Evolutionary conservation across 2,113 vertebrate species (phyloP).

Genomic region (Pica pica): DNA sequence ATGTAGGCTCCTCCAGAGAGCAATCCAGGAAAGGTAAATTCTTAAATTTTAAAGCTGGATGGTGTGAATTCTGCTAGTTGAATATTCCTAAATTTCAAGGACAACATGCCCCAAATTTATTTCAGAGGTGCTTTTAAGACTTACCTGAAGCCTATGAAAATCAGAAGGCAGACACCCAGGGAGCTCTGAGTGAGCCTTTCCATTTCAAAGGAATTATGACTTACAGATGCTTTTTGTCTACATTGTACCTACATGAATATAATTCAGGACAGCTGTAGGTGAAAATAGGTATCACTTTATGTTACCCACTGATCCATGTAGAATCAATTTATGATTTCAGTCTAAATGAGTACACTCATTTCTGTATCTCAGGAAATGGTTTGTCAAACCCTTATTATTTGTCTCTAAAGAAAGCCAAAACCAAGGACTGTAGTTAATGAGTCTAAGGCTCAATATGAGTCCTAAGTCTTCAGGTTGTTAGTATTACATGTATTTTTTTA

Average conservation of each 20-base stretch:
- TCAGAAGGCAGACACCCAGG: neutral
- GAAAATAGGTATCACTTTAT: neutral
- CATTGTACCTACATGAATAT: neutral
- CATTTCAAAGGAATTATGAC: neutral
- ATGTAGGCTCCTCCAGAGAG: neutral
- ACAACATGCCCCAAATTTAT: neutral
- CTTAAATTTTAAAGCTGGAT: neutral
- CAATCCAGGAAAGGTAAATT: neutral
- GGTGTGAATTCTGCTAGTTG: neutral
- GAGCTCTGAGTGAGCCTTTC: neutral
- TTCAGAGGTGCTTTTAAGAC: neutral
- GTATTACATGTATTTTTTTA: neutral
- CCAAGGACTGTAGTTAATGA: neutral
- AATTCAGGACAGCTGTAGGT: neutral
- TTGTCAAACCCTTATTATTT: neutral
- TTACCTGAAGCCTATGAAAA: neutral
- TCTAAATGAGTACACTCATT: neutral
- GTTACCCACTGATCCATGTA: neutral
- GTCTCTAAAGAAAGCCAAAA: neutral
- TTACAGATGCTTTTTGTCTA: neutral
- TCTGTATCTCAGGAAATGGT: neutral
- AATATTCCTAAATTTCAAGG: constrained; percentile 1
- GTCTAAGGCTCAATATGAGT: neutral
- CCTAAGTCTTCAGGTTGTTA: neutral
- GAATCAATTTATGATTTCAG: neutral